These are phyloP conservation scores for Glaucomys volans DNA, from an alignment of 2,113 vertebrate species.

Conservation along the genomic window DNA sequence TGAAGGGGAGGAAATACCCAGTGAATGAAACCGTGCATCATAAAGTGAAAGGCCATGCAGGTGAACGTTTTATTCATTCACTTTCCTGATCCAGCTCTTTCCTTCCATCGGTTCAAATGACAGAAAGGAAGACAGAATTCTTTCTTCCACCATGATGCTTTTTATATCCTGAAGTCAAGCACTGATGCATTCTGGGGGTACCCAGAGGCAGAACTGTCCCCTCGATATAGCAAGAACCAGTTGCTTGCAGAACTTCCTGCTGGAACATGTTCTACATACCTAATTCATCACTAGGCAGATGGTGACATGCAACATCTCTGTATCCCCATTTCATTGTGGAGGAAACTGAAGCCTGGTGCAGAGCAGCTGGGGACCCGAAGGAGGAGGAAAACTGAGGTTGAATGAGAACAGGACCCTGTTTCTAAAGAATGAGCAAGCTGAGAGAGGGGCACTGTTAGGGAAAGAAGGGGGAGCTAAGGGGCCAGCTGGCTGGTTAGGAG, in stretches of 20 bases:
- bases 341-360: background rate
- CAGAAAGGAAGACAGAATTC: background rate
- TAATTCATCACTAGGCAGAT: background rate
- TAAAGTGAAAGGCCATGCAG: background rate
- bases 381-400: too few relatives aligned
- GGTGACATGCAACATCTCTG: background rate
- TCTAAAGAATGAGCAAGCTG: too few relatives aligned
- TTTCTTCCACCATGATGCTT: background rate
- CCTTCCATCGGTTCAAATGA: background rate
- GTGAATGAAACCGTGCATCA: background rate
- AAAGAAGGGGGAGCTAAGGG: too few relatives aligned
- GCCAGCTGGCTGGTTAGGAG: too few relatives aligned
- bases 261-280: background rate
- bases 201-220: background rate
- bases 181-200: background rate
- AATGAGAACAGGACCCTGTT: too few relatives aligned
- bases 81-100: too few relatives aligned
- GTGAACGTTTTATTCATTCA: background rate
- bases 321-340: background rate
- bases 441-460: too few relatives aligned
- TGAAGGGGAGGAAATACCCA: background rate
- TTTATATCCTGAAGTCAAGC: background rate
- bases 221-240: background rate
- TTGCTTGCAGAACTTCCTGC: background rate
- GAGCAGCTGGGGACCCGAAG: too few relatives aligned